Percentiles rank a stretch among this genome's conserved stretches.
Conservation (phyloP, 2,888 invertebrate species). For the Leptopterna dolabrata region DNA sequence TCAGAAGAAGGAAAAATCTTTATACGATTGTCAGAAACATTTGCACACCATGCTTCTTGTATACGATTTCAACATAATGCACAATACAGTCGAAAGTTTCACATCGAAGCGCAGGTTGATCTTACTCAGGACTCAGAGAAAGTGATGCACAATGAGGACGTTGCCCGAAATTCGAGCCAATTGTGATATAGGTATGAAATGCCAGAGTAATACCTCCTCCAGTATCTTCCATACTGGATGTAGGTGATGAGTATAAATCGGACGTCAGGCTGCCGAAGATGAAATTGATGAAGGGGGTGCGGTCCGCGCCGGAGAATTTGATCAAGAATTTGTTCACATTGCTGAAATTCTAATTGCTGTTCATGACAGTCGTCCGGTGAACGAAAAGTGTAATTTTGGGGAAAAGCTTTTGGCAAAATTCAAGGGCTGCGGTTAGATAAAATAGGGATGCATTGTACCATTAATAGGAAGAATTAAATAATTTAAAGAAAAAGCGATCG, state of each 20-base stretch:
- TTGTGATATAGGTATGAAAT: not conserved
- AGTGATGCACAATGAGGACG: not conserved
- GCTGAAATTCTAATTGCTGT: not conserved
- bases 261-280: not conserved
- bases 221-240: not conserved
- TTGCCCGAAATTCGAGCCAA: not conserved
- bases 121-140: not conserved
- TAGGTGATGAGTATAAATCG: not conserved
- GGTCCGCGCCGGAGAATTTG: not conserved
- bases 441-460: not conserved
- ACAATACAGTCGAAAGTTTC: not conserved
- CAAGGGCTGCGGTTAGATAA: not conserved
- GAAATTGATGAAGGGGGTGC: not conserved
- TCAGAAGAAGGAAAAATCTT: not conserved
- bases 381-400: not conserved
- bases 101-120: not conserved
- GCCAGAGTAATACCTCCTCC: not conserved
- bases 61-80: not conserved
- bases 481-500: not conserved
- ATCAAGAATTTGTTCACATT: not conserved
- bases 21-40: not conserved
- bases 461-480: not conserved
- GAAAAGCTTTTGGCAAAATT: not conserved
- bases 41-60: not conserved
- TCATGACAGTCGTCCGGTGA: not conserved